Evolutionary conservation across 2,888 invertebrate genomes (phyloP).

Genomic region (Margaritifera margaritifera): DNA sequence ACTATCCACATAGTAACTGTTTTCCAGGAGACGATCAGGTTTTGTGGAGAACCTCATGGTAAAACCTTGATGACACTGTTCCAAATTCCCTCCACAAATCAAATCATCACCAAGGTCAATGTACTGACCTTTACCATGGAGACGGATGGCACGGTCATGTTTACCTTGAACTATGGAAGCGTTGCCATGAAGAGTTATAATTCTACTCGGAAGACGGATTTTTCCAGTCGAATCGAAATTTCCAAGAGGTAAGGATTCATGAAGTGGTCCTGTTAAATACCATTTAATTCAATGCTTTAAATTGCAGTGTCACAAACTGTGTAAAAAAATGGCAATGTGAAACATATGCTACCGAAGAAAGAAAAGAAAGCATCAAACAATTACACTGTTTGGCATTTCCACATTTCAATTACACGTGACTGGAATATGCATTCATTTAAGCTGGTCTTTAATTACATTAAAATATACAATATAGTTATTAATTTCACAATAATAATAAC

Average conservation of each 20-base stretch:
- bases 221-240: slow-evolving; percentile 25
- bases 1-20: slow-evolving; percentile 67
- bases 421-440: too few relatives aligned
- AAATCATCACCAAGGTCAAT: slow-evolving; percentile 64
- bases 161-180: slow-evolving; percentile 40
- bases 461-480: too few relatives aligned
- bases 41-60: slow-evolving; percentile 59
- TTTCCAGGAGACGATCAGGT: slow-evolving; percentile 56
- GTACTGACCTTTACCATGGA: slow-evolving; percentile 64
- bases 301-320: too few relatives aligned
- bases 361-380: too few relatives aligned
- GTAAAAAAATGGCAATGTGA: too few relatives aligned
- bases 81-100: slow-evolving; percentile 65
- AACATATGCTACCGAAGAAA: too few relatives aligned
- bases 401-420: too few relatives aligned
- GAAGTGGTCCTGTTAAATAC: slow-evolving; percentile 18
- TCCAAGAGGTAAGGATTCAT: slow-evolving; percentile 34
- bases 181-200: slow-evolving; percentile 45
- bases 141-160: slow-evolving; percentile 44
- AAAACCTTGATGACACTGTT: slow-evolving; percentile 65
- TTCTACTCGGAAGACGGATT: slow-evolving; percentile 40
- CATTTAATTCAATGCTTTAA: background rate
- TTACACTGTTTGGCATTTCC: too few relatives aligned
- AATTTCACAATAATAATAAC: too few relatives aligned
- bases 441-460: too few relatives aligned